A percentile compares a stretch with the other conserved stretches of the same genome.
Evolutionary conservation across 53 echinoderm and acorn worm species (phyloP).

Genomic region (Mesocentrotus franciscanus): DNA sequence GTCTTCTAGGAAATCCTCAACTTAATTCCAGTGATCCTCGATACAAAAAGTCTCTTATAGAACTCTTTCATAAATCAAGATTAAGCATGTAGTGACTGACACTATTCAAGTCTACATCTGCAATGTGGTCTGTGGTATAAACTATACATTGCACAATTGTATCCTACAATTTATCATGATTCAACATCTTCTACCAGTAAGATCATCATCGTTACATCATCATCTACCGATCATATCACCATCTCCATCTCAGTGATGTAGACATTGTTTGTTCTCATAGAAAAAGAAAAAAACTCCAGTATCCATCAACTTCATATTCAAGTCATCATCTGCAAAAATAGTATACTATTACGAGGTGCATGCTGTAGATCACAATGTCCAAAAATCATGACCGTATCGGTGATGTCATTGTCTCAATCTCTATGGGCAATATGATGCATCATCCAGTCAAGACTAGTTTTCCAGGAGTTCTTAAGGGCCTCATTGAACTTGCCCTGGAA

Average conservation of each 20-base stretch:
- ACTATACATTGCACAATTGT: not conserved
- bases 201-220: too few relatives aligned
- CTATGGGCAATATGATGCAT: constrained; percentile 79
- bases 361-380: not conserved
- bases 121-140: not conserved
- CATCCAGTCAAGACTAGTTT: constrained; percentile 95
- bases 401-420: not conserved
- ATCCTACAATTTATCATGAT: not conserved
- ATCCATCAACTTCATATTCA: not conserved
- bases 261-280: not conserved
- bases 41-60: not conserved
- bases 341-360: not conserved
- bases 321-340: not conserved
- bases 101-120: not conserved
- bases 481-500: constrained; percentile 94
- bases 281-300: not conserved
- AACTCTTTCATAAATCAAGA: not conserved
- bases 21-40: too few relatives aligned
- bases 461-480: constrained; percentile 97
- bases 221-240: too few relatives aligned
- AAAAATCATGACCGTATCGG: not conserved
- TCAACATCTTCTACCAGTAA: too few relatives aligned
- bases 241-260: not conserved
- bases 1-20: too few relatives aligned
- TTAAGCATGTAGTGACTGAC: not conserved